Percentiles rank a stretch among this genome's conserved stretches.
These are phyloP conservation scores for Drosophila kuntzei DNA, from an alignment of 2,888 invertebrate species.

Conservation along the genomic window DNA sequence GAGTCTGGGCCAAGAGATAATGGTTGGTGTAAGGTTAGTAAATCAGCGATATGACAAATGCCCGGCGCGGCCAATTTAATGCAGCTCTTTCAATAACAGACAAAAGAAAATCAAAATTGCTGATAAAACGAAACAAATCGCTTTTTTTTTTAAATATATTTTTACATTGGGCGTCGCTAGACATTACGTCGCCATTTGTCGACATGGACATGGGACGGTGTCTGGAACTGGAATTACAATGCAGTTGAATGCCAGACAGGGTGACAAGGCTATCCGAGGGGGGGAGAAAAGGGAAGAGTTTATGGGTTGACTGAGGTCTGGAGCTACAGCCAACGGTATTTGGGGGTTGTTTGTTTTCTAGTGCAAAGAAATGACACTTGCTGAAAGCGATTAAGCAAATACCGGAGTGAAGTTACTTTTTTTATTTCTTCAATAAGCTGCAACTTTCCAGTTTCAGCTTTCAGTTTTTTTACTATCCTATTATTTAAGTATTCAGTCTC, in stretches of 20 bases:
- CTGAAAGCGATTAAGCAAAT: constrained; percentile 3
- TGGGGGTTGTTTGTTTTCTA: constrained; percentile 53
- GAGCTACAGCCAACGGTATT: constrained; percentile 15
- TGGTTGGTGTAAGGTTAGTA: constrained; percentile 73
- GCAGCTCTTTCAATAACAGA: constrained; percentile 58
- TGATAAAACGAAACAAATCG: constrained; percentile 78
- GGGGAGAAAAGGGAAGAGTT: neutral
- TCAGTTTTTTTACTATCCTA: too few species aligned
- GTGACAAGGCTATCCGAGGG: constrained; percentile 9
- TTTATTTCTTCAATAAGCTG: neutral
- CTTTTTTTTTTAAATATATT: constrained; percentile 29
- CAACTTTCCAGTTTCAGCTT: neutral
- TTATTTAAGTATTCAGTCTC: neutral
- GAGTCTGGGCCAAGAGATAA: constrained; percentile 63
- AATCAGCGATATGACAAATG: constrained; percentile 77
- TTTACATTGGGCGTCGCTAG: constrained; percentile 38
- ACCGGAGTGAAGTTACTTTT: neutral
- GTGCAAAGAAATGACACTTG: constrained; percentile 32
- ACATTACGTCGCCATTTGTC: constrained; percentile 56
- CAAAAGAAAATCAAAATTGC: constrained; percentile 68
- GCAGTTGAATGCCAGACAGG: constrained; percentile 45
- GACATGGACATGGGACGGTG: constrained; percentile 23
- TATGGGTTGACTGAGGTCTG: constrained; percentile 20
- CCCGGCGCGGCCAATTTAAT: constrained; percentile 49
- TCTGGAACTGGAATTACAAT: constrained; percentile 66